Base-by-base conservation (phyloP, 2,797 vertebrate species). In the Macroramphosus scolopax region DNA sequence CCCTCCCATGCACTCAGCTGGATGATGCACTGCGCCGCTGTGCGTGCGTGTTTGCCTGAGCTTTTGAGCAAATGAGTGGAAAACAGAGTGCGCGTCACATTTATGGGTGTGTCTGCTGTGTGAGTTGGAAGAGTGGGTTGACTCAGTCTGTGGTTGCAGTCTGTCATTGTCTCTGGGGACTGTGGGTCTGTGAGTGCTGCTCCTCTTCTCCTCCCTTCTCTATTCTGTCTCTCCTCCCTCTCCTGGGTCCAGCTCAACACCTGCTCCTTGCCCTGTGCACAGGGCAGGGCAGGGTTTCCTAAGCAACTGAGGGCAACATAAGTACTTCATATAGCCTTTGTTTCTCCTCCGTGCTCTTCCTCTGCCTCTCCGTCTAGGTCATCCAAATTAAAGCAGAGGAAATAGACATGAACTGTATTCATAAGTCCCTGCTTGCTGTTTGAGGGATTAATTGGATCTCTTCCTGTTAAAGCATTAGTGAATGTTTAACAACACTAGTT, bases 181-280 rank as follows among this genome's bases (percentile, higher is more conserved):
- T 10, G 52, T 67, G 71, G 40, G 66, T 72, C 62, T 73, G 59
- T 51, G 61, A 77, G 59, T 70, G 69, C 53, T 37, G 42, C 74
- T 81, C 39, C 42, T 57, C 63, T 34, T 71, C 75, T 74, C 51
- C 72, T 64, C 63, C 61, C 71, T 34, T 72, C 58, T 62, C 34
- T 11, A 3, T 31, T 52, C 57, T 51, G 55, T 55, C 72, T 79
- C 64, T 72, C 58, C 47, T 62, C 34, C 48, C 75, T 83, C 81
- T 80, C 81, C 73, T 70, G 85, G 80, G 81, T 81, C 82, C 77
- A 77, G 63, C 75, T 58, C 68, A 47, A 62, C 86, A 88, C 86
- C 86, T 87, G 85, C 82, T 83, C 75, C 77, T 30, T 63, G 75
- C 77, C 72, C 76, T 39, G 65, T 51, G 43, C 44, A 17, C 59